A percentile compares a stretch with the other conserved stretches of the same genome.
Evolutionary conservation across 1,140 invertebrate genomes (phyloP).

Genomic region (Venustaconcha ellipsiformis): DNA sequence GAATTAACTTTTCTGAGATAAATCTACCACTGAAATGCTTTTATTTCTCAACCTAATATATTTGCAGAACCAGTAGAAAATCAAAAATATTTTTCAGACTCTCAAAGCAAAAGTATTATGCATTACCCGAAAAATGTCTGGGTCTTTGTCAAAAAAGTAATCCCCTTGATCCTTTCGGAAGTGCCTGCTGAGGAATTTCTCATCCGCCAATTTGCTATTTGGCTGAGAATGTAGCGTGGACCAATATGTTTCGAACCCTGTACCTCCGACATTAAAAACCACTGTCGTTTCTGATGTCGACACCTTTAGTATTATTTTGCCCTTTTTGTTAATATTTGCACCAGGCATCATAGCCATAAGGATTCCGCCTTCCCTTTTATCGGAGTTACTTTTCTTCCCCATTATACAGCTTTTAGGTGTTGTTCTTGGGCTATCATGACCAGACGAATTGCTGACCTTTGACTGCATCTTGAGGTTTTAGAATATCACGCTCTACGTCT

Average conservation of each 20-base stretch:
- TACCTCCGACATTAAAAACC: slow-evolving; percentile 32
- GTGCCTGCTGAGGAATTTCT: slow-evolving; percentile 44
- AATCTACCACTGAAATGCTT: too few relatives aligned
- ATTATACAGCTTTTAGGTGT: too few relatives aligned
- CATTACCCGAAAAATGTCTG: slow-evolving; percentile 22
- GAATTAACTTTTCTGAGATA: too few relatives aligned
- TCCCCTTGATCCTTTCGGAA: slow-evolving; percentile 32
- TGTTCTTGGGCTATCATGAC: too few relatives aligned
- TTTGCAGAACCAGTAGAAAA: too few relatives aligned
- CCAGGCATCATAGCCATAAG: slow-evolving; percentile 30
- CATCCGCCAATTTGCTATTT: slow-evolving; percentile 38
- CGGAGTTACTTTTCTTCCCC: too few relatives aligned
- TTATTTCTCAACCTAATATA: too few relatives aligned
- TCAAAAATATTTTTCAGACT: too few relatives aligned
- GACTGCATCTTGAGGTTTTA: too few relatives aligned
- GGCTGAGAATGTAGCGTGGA: slow-evolving; percentile 5
- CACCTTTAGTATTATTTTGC: slow-evolving; percentile 18
- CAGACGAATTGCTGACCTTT: too few relatives aligned
- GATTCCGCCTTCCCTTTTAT: background rate
- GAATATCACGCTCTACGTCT: too few relatives aligned
- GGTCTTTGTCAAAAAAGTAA: slow-evolving; percentile 24
- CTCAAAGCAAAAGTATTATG: background rate
- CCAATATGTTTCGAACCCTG: slow-evolving; percentile 28
- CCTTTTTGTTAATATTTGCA: slow-evolving; percentile 23
- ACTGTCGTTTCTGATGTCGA: slow-evolving; percentile 25